These are phyloP conservation scores for Apamea sordens DNA, from an alignment of 2,888 invertebrate species.

Conservation along the genomic window DNA sequence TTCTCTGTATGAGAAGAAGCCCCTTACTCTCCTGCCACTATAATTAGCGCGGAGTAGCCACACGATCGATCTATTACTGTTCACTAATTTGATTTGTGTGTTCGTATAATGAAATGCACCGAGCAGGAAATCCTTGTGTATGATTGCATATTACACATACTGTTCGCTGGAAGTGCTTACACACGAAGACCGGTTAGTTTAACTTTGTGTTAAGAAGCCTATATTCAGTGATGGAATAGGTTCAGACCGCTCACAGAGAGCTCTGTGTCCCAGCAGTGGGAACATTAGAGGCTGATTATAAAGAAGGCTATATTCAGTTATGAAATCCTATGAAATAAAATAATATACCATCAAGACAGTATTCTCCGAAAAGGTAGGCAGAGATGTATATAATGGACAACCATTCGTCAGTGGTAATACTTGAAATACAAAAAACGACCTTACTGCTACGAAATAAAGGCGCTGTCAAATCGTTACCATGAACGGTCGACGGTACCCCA, in stretches of 20 bases:
- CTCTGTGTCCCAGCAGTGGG: background rate
- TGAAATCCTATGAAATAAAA: background rate
- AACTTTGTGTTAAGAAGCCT: background rate
- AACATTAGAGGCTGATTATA: background rate
- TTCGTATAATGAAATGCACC: background rate
- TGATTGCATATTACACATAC: constrained; percentile 3
- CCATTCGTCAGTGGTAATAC: background rate
- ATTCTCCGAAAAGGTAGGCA: background rate
- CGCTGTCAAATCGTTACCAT: background rate
- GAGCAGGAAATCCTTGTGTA: constrained; percentile 17
- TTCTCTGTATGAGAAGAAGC: background rate
- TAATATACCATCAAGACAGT: background rate
- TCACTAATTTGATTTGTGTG: constrained; percentile 11
- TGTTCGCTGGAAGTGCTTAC: background rate
- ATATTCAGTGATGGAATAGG: too few species aligned
- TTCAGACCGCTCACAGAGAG: too few species aligned
- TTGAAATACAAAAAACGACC: background rate
- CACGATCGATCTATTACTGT: constrained; percentile 1
- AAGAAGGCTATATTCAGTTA: too few species aligned
- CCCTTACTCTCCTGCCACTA: background rate
- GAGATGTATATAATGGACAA: background rate
- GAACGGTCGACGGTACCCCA: too few species aligned
- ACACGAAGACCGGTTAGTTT: background rate
- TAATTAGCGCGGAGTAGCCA: background rate
- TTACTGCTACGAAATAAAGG: background rate